A percentile compares a stretch with the other conserved stretches of the same genome.
Evolutionary conservation across 2,888 invertebrate species (phyloP).

Genomic region (Ennomos erosarius): DNA sequence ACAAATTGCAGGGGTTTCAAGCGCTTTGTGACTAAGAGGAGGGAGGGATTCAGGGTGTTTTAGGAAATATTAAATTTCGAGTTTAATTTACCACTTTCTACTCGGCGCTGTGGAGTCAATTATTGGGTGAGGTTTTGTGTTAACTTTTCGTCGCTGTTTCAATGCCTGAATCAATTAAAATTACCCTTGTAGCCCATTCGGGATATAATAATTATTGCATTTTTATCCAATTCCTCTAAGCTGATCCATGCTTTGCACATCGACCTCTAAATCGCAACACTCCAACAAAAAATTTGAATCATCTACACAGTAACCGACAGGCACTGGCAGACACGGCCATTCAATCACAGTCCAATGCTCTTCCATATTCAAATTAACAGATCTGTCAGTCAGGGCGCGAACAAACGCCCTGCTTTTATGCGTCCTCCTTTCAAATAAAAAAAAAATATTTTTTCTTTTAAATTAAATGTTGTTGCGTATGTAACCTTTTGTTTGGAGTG

Average conservation of each 20-base stretch:
- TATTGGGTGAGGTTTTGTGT: conserved; percentile 8
- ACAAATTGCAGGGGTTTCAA: conserved; percentile 80
- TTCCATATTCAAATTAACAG: conserved; percentile 82
- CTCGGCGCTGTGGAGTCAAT: conserved; percentile 32
- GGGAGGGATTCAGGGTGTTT: conserved; percentile 61
- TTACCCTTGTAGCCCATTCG: neutral
- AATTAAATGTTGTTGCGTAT: conserved; percentile 57
- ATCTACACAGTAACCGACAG: conserved; percentile 1
- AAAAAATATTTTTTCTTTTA: conserved; percentile 9
- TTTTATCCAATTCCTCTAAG: no score
- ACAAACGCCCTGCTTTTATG: conserved; percentile 58
- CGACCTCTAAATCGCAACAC: conserved; percentile 2
- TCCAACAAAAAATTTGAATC: conserved; percentile 1
- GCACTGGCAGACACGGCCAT: conserved; percentile 1
- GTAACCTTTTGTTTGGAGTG: conserved; percentile 65
- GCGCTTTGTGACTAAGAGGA: conserved; percentile 69
- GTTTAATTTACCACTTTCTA: conserved; percentile 49
- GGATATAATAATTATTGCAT: no score
- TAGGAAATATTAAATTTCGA: conserved; percentile 71
- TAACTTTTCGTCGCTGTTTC: conserved; percentile 13
- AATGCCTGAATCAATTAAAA: neutral
- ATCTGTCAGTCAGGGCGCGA: conserved; percentile 78
- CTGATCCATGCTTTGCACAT: conserved; percentile 4
- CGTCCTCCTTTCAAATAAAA: conserved; percentile 24
- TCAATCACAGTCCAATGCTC: conserved; percentile 63